A percentile compares a stretch with the other conserved stretches of the same genome.
Conservation (phyloP, 2,888 invertebrate genomes). For the Craniophora ligustri region DNA sequence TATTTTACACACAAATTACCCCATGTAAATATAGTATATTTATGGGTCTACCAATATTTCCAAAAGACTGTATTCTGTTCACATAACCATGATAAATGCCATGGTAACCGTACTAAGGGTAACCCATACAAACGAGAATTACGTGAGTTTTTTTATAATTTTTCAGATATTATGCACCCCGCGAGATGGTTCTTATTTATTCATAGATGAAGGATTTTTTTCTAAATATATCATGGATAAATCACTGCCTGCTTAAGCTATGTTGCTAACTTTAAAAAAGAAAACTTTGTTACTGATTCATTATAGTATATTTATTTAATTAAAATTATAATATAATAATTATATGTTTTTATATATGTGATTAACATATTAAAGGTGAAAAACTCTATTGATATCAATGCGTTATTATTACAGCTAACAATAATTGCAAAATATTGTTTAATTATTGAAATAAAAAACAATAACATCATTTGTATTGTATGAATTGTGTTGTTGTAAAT, state of each 20-base stretch:
- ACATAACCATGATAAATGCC: constrained; percentile 48
- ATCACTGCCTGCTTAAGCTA: too few relatives aligned
- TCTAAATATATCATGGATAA: too few relatives aligned
- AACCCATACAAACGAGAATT: constrained; percentile 9
- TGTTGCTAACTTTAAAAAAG: too few relatives aligned
- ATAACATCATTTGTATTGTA: constrained; percentile 13
- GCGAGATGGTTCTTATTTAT: neutral
- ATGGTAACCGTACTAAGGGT: constrained; percentile 8
- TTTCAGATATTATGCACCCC: neutral
- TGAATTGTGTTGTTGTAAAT: constrained; percentile 1
- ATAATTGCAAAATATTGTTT: constrained; percentile 1
- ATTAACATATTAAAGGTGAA: constrained; percentile 1
- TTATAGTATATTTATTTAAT: too few relatives aligned
- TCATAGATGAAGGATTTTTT: neutral
- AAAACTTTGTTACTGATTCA: too few relatives aligned
- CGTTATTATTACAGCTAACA: neutral
- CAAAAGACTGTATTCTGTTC: constrained; percentile 31
- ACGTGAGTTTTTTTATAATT: constrained; percentile 30
- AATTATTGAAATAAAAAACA: constrained; percentile 9
- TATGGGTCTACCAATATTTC: constrained; percentile 53
- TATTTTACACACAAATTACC: too few relatives aligned
- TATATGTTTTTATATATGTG: too few relatives aligned
- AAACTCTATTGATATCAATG: constrained; percentile 1
- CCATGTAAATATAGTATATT: too few relatives aligned
- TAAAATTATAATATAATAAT: too few relatives aligned